Percentiles rank a stretch among this genome's conserved stretches.
phyloP scores from a whole-genome alignment of 2,888 invertebrate species.

The Lapara coniferarum region DNA sequence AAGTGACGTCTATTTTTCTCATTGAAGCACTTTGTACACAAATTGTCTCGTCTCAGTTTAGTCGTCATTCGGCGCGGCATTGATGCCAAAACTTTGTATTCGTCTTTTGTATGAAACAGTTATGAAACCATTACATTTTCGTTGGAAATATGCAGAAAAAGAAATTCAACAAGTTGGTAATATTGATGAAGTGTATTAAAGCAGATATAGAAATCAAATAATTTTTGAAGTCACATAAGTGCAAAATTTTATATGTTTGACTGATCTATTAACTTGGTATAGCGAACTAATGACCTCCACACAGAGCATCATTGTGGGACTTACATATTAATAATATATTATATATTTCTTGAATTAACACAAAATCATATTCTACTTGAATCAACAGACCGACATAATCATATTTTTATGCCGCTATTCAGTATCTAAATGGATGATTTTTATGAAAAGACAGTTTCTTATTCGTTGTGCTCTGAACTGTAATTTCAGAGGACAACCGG shows the following conservation, averaged over 20 bases:
- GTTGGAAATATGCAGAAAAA: neutral
- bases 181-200: too few species aligned
- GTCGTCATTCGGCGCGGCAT: conserved; percentile 30
- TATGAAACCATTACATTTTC: neutral
- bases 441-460: conserved; percentile 8
- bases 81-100: neutral
- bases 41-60: conserved; percentile 43
- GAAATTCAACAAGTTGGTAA: too few species aligned
- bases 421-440: conserved; percentile 4
- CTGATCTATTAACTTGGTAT: neutral
- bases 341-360: too few species aligned
- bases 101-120: neutral
- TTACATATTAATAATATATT: too few species aligned
- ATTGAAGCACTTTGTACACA: conserved; percentile 45
- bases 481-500: conserved; percentile 42
- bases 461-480: conserved; percentile 33
- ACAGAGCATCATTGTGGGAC: too few species aligned
- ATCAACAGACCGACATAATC: neutral
- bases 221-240: neutral
- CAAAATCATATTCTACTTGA: neutral
- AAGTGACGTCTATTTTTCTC: conserved; percentile 39
- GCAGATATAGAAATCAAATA: too few species aligned
- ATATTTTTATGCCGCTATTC: neutral
- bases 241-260: neutral
- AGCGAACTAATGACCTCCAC: too few species aligned